These are phyloP conservation scores for Netta rufina DNA, from an alignment of 2,797 vertebrate species.

Conservation along the genomic window DNA sequence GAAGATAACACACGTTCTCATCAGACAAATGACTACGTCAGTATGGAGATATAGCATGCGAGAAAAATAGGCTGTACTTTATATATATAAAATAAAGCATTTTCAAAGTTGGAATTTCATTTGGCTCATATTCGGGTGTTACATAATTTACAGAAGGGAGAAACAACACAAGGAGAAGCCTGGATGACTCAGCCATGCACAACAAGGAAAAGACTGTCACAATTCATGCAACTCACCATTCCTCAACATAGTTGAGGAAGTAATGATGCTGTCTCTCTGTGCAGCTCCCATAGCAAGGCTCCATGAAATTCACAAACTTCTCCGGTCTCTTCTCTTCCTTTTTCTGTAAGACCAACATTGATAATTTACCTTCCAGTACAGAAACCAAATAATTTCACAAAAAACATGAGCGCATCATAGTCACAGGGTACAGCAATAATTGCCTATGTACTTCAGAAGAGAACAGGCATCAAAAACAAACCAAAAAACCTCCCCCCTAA, in stretches of 20 bases:
- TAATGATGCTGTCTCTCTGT: constrained; percentile 92
- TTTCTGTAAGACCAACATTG: constrained; percentile 78
- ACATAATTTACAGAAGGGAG: background rate
- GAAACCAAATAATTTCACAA: background rate
- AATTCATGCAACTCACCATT: constrained; percentile 84
- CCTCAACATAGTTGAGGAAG: constrained; percentile 90
- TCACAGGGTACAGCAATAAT: background rate
- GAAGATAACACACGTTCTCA: background rate
- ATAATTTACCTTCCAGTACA: background rate
- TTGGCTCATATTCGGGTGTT: background rate
- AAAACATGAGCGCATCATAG: background rate
- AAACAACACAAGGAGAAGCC: background rate
- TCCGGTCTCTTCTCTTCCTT: constrained; percentile 92
- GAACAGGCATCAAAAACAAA: background rate
- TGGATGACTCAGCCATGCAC: background rate
- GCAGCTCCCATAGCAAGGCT: constrained; percentile 89
- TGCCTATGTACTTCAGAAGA: background rate
- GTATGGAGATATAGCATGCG: background rate
- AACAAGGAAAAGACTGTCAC: background rate
- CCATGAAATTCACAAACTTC: constrained; percentile 92
- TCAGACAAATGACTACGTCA: background rate
- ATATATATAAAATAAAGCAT: background rate
- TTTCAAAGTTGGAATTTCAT: background rate
- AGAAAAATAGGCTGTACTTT: background rate
- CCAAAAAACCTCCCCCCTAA: background rate